Conservation (phyloP, 2,113 vertebrate species). For the Neomonachus schauinslandi region DNA sequence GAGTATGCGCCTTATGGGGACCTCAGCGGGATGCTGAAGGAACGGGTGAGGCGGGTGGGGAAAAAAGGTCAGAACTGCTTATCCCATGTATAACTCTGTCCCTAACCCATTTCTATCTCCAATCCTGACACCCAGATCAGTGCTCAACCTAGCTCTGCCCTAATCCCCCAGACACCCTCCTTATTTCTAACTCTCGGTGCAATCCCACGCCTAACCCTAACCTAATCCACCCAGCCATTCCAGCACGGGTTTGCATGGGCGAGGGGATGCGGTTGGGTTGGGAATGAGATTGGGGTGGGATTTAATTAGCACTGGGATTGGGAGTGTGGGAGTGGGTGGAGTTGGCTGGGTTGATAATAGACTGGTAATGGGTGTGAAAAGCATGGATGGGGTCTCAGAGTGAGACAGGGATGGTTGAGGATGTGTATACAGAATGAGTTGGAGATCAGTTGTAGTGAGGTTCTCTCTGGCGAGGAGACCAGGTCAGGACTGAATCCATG, state of each 20-base stretch:
- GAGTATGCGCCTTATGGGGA: slow-evolving; percentile 92
- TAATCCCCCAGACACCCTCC: not conserved
- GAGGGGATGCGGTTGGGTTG: not conserved
- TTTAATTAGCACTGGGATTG: not conserved
- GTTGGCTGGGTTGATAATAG: not conserved
- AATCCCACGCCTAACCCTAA: not conserved
- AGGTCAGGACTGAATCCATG: not conserved
- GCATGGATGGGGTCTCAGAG: fast-evolving
- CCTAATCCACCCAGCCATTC: no score
- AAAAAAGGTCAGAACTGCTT: no score
- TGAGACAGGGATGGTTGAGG: not conserved
- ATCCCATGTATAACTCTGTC: no score
- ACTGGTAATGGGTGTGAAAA: no score
- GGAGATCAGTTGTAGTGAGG: not conserved
- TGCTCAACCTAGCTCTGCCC: not conserved
- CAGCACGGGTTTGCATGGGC: not conserved
- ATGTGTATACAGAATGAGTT: fast-evolving
- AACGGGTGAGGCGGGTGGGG: slow-evolving; percentile 41
- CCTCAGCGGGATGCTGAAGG: slow-evolving; percentile 92
- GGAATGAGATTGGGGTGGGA: not conserved
- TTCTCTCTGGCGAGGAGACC: not conserved
- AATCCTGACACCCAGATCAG: not conserved
- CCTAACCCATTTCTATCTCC: fast-evolving
- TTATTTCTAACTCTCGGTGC: not conserved
- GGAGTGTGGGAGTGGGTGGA: not conserved